These are phyloP conservation scores for Papilio glaucus DNA, from an alignment of 1,140 invertebrate genomes.

Conservation along the genomic window DNA sequence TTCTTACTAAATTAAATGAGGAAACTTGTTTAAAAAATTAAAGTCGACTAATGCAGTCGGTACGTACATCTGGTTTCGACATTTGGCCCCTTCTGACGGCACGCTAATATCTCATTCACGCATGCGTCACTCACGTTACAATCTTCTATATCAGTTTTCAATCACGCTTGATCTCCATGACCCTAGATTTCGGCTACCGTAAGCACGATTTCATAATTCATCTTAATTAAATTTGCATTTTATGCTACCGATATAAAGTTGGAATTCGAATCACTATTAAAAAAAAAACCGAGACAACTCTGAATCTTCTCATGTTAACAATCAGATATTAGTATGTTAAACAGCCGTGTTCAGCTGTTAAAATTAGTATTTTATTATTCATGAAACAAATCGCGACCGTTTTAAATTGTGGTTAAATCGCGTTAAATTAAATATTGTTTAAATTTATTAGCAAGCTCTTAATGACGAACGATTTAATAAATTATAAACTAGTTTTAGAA, in stretches of 20 bases:
- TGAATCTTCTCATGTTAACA: conserved; percentile 72
- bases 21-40: conserved; percentile 33
- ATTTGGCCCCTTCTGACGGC: conserved; percentile 42
- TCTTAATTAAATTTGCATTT: conserved; percentile 44
- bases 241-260: conserved; percentile 46
- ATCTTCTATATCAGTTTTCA: conserved; percentile 80
- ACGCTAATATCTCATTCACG: conserved; percentile 79
- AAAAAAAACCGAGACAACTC: conserved; percentile 52
- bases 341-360: conserved; percentile 55
- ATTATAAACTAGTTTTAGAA: conserved; percentile 5
- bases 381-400: conserved; percentile 49
- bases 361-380: conserved; percentile 54
- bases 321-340: conserved; percentile 74
- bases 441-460: neutral
- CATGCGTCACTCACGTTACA: conserved; percentile 75
- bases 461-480: neutral
- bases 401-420: neutral
- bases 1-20: neutral
- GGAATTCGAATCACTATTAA: conserved; percentile 39
- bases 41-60: conserved; percentile 34
- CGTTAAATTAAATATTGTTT: conserved; percentile 10
- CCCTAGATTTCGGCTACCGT: conserved; percentile 80
- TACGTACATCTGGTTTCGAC: conserved; percentile 46
- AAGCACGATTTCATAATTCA: conserved; percentile 66
- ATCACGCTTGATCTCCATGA: conserved; percentile 79